Evolutionary conservation across 1,140 invertebrate genomes (phyloP).

Genomic region (Drosophila sproati): DNA sequence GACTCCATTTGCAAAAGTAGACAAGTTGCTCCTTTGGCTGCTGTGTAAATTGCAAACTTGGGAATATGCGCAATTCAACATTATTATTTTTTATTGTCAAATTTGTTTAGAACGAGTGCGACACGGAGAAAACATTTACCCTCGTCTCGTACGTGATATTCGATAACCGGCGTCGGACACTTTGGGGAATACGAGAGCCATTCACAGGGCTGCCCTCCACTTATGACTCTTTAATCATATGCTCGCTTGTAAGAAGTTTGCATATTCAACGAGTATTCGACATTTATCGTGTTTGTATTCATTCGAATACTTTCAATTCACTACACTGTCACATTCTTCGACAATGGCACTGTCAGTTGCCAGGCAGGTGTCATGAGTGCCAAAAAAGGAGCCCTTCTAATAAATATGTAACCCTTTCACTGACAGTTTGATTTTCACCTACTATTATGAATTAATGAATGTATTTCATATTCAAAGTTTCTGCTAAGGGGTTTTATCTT

Average conservation of each 20-base stretch:
- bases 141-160: slow-evolving; percentile 78
- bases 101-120: slow-evolving; percentile 56
- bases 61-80: slow-evolving; percentile 51
- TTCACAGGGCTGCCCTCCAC: slow-evolving; percentile 12
- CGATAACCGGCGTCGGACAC: slow-evolving; percentile 67
- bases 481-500: neutral
- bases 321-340: slow-evolving; percentile 31
- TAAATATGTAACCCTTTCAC: slow-evolving; percentile 25
- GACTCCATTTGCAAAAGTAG: slow-evolving; percentile 79
- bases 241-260: slow-evolving; percentile 37
- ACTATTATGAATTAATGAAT: neutral
- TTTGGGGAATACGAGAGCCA: slow-evolving; percentile 58
- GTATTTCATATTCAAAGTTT: slow-evolving; percentile 4
- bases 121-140: slow-evolving; percentile 50
- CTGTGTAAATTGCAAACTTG: slow-evolving; percentile 68
- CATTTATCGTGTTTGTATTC: slow-evolving; percentile 18
- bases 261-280: slow-evolving; percentile 39
- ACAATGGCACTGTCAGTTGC: slow-evolving; percentile 40
- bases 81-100: slow-evolving; percentile 76
- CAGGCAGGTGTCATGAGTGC: slow-evolving; percentile 8
- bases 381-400: slow-evolving; percentile 3
- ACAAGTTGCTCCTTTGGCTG: slow-evolving; percentile 54
- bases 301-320: slow-evolving; percentile 31
- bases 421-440: slow-evolving; percentile 13
- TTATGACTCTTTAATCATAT: slow-evolving; percentile 64